Evolutionary conservation across 2,113 vertebrate species (phyloP), one percentile per base, ranked within the genome.

Genomic region (Gallinago paraguaiae): DNA sequence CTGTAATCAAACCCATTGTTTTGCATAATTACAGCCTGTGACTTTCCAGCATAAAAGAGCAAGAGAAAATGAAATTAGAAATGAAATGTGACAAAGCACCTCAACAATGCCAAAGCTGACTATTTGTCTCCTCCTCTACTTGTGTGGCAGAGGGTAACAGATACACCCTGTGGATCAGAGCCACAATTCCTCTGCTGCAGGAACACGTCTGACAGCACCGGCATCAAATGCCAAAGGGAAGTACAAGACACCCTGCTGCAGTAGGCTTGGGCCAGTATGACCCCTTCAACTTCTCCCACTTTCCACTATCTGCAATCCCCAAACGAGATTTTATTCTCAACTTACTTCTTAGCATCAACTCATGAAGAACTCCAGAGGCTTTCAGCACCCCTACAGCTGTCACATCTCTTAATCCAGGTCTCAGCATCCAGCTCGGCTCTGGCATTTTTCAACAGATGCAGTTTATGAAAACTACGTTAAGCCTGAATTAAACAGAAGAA

Each of bases 231-330:
- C 10, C 24, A 6, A 0, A 41, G 64, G 39, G 28, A 45, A 63
- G 51, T 0, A 31, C 46, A 28, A 37, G 41, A 37, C 2, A 18
- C 5, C 7, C 20, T 2, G 4, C 23, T 12, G 14, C 0, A 45
- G 0, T 0, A 4, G 16, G 11, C 27, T 9, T 63, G n/a, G 74
- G 74, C 43, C 35, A 70, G 16, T 1, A 9, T 0, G 3, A 56
- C 12, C 30, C 57, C 81, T 74, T 28, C 22, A 30, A 63, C 7
- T 25, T 24, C 64, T 19, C 30, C 8, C 13, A 9, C 0, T 41
- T 64, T 69, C 45, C 70, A 53, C 41, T 41, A 1, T 10, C 39
- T 69, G 57, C 61, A 86, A 56, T 2, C 53, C 35, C 18, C 11
- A 79, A 70, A 45, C 1, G 37, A 74, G 67, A 87, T 72, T 79